These are phyloP conservation scores for Heterodera filipjevi DNA, from an alignment of 2,888 invertebrate species.

Conservation along the genomic window DNA sequence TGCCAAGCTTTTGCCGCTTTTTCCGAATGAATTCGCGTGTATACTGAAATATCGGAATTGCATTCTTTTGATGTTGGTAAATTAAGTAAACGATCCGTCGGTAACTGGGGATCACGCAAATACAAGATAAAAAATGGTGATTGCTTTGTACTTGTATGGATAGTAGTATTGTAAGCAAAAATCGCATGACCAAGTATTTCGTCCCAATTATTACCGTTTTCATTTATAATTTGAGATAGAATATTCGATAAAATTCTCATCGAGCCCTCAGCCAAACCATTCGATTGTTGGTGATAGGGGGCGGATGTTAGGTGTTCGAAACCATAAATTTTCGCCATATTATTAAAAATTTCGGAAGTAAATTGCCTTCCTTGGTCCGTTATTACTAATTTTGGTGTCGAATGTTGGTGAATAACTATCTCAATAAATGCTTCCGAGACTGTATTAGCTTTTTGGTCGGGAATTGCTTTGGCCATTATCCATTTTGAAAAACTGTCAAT, in stretches of 20 bases:
- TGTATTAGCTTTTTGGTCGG: slow-evolving; percentile 4
- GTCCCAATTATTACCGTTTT: slow-evolving; percentile 1
- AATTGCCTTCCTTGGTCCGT: slow-evolving; percentile 18
- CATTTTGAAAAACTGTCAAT: slow-evolving; percentile 18
- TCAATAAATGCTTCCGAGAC: neutral
- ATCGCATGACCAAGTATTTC: neutral
- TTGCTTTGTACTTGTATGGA: neutral
- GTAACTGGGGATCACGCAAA: neutral
- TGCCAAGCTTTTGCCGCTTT: neutral
- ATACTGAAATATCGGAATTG: neutral
- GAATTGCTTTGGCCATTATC: neutral
- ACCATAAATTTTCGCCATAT: neutral
- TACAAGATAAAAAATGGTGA: neutral
- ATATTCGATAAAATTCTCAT: neutral
- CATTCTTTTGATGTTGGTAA: neutral
- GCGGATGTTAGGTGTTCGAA: neutral
- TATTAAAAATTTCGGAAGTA: neutral
- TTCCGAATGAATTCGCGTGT: neutral
- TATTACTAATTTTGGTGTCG: neutral
- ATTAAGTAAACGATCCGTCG: neutral
- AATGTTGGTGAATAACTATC: neutral
- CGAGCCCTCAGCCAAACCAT: neutral
- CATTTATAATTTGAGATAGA: neutral
- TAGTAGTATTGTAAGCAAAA: slow-evolving; percentile 11
- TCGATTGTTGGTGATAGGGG: neutral